A percentile compares a stretch with the other conserved stretches of the same genome.
Conservation (phyloP, 1,140 invertebrate species). For the Drosophila varians region DNA sequence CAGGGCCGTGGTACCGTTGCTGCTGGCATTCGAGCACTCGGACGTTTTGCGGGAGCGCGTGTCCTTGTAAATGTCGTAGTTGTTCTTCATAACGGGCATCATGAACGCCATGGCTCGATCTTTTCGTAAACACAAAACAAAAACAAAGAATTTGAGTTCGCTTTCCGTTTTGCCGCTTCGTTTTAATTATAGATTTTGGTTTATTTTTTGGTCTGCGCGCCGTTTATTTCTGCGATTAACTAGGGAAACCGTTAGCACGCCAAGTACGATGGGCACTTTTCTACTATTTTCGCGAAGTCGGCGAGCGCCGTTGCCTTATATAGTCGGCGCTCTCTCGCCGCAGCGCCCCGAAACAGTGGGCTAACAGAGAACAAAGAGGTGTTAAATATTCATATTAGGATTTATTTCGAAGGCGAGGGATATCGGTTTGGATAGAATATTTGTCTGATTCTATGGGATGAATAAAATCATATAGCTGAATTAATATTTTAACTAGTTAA, state of each 20-base stretch:
- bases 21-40: slow-evolving; percentile 86
- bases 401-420: background rate
- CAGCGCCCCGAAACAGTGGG: background rate
- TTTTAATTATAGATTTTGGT: slow-evolving; percentile 12
- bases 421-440: background rate
- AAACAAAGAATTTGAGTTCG: background rate
- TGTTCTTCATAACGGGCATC: slow-evolving; percentile 96
- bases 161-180: slow-evolving; percentile 2
- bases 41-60: slow-evolving; percentile 88
- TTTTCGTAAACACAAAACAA: background rate
- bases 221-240: background rate
- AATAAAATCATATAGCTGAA: no score
- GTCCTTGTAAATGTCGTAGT: slow-evolving; percentile 95
- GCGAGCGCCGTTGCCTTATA: background rate
- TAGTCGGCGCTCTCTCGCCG: slow-evolving; percentile 5
- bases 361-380: background rate
- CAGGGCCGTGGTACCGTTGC: slow-evolving; percentile 71
- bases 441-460: no score
- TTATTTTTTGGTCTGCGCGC: slow-evolving; percentile 1
- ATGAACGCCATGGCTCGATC: slow-evolving; percentile 92
- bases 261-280: background rate
- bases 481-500: background rate
- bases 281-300: background rate
- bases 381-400: background rate
- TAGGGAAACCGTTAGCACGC: background rate